Conservation (phyloP, 35 echinoderm and acorn worm species). For the Diadema setosum region DNA sequence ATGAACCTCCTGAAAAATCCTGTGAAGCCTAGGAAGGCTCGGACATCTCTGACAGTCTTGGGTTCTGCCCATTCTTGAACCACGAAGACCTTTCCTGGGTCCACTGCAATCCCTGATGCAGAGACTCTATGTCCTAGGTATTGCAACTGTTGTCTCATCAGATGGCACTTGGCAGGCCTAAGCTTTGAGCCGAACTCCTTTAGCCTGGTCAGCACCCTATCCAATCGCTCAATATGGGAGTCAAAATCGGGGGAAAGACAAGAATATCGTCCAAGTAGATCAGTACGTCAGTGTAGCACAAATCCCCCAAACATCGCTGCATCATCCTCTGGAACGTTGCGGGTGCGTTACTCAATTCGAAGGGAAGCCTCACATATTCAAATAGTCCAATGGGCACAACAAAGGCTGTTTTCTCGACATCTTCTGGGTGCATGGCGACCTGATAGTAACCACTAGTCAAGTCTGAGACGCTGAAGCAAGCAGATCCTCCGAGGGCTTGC, state of each 20-base stretch:
- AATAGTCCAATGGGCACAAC: conserved; percentile 50
- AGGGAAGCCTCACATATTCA: conserved; percentile 58
- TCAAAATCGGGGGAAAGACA: not conserved
- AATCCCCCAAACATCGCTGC: not conserved
- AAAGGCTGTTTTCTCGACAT: conserved; percentile 56
- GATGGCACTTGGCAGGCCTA: conserved; percentile 41
- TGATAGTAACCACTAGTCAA: conserved; percentile 76
- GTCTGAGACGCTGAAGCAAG: conserved; percentile 46
- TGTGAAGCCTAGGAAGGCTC: no score
- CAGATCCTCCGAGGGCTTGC: conserved; percentile 40
- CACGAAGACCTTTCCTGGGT: conserved; percentile 11
- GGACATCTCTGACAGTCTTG: not conserved
- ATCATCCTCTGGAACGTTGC: conserved; percentile 44
- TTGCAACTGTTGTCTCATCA: conserved; percentile 31
- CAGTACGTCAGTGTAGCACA: conserved; percentile 33
- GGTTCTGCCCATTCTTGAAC: not conserved
- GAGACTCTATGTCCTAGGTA: conserved; percentile 53
- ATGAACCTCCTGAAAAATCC: conserved; percentile 10
- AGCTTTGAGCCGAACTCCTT: conserved; percentile 34
- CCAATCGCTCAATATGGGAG: conserved; percentile 8
- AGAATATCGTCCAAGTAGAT: conserved; percentile 57
- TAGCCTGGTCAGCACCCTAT: not conserved
- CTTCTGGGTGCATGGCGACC: conserved; percentile 47
- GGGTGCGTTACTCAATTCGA: conserved; percentile 44
- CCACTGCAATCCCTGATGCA: not conserved